phyloP scores from a whole-genome alignment of 2,888 invertebrate genomes.

The Siphonodentalium dalli region DNA sequence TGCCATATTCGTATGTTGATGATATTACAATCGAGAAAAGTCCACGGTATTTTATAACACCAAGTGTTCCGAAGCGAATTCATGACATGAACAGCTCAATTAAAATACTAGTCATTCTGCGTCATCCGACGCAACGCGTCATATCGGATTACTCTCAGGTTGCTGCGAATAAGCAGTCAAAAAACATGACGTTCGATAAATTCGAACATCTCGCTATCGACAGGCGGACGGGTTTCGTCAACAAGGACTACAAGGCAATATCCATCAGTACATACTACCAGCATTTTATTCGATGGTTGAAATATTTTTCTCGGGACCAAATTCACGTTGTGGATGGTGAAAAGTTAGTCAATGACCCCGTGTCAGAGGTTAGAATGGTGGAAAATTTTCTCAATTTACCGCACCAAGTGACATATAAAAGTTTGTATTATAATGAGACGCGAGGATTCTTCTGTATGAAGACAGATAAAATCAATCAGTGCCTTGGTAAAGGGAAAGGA shows the following conservation, averaged over 20 bases:
- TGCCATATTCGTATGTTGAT: constrained; percentile 90
- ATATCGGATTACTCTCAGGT: constrained; percentile 97
- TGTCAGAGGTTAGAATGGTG: constrained; percentile 52
- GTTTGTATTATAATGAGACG: constrained; percentile 95
- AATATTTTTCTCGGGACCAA: constrained; percentile 89
- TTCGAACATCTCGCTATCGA: constrained; percentile 66
- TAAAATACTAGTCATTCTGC: constrained; percentile 86
- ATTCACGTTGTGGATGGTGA: constrained; percentile 85
- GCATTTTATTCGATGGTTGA: constrained; percentile 89
- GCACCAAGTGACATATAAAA: constrained; percentile 69
- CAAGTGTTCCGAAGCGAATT: constrained; percentile 92
- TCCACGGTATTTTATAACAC: constrained; percentile 96
- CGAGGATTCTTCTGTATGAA: constrained; percentile 93
- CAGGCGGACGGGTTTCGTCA: constrained; percentile 60
- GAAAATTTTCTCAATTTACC: constrained; percentile 59
- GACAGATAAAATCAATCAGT: constrained; percentile 74
- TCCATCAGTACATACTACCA: constrained; percentile 66
- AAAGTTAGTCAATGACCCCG: constrained; percentile 56
- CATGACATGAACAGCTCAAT: constrained; percentile 92
- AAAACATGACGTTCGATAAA: constrained; percentile 50
- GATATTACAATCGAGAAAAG: constrained; percentile 97
- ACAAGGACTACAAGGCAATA: constrained; percentile 66
- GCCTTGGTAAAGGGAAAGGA: constrained; percentile 87
- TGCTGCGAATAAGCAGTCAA: constrained; percentile 70
- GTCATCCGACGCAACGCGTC: constrained; percentile 94